phyloP scores from a whole-genome alignment of 2,888 invertebrate genomes.

The Micoletzkya japonica region DNA sequence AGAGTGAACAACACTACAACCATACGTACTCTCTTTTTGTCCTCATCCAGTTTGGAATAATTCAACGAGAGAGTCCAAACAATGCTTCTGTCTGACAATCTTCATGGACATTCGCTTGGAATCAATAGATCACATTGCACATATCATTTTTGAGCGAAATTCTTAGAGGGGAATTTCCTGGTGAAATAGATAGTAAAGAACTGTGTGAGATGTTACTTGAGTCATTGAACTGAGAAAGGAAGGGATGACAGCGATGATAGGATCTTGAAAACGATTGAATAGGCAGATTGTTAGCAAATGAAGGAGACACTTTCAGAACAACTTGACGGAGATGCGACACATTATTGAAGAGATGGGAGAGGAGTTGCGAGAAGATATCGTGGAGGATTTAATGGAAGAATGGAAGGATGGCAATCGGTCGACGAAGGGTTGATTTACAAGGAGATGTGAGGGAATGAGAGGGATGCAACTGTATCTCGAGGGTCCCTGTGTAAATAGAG shows the following conservation, averaged over 20 bases:
- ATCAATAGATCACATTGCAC: no score
- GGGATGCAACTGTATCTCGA: background rate
- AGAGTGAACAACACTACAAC: no score
- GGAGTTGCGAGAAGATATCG: constrained; percentile 8
- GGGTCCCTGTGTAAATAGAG: background rate
- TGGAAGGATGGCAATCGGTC: background rate
- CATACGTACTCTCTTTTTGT: no score
- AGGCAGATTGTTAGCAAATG: background rate
- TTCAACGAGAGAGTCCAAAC: no score
- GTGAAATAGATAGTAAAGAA: no score
- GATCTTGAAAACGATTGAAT: background rate
- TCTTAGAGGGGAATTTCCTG: no score
- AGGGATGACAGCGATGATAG: no score
- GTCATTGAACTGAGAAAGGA: background rate
- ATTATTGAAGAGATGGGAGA: constrained; percentile 17
- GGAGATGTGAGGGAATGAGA: background rate
- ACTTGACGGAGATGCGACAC: constrained; percentile 10
- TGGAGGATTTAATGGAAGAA: constrained; percentile 16
- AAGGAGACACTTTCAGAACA: background rate
- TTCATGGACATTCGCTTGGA: no score
- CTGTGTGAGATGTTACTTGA: no score
- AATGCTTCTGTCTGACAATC: no score
- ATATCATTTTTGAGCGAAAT: no score
- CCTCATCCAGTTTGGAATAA: no score
- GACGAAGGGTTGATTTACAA: background rate